A percentile compares a stretch with the other conserved stretches of the same genome.
Evolutionary conservation across 2,113 vertebrate species (phyloP).

Genomic region (Muscicapa adusta): DNA sequence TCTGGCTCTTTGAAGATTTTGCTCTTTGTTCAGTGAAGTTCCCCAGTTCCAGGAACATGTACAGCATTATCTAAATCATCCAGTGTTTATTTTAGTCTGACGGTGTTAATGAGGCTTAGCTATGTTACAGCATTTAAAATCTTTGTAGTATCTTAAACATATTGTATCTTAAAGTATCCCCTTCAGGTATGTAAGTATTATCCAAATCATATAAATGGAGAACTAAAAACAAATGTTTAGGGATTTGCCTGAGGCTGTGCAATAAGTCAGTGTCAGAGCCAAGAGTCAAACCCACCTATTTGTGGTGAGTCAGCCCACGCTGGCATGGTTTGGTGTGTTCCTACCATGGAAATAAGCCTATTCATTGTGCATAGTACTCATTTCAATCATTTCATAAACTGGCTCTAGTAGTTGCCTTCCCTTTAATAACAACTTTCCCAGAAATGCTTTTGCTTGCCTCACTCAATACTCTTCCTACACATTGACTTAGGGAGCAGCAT

Average conservation of each 20-base stretch:
- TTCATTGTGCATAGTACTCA: not conserved
- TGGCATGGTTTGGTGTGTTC: slow-evolving; percentile 8
- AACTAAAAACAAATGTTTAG: slow-evolving; percentile 25
- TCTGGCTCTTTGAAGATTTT: slow-evolving; percentile 18
- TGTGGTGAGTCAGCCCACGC: slow-evolving; percentile 49
- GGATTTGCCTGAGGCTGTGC: not conserved
- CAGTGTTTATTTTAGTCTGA: not conserved
- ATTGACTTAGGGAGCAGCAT: not conserved
- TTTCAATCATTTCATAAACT: slow-evolving; percentile 16
- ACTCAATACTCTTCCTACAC: not conserved
- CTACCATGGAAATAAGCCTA: slow-evolving; percentile 27
- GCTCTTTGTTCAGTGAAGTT: not conserved
- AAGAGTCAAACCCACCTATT: slow-evolving; percentile 22
- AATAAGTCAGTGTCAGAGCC: not conserved
- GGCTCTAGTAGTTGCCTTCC: not conserved
- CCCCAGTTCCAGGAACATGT: not conserved
- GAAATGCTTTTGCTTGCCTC: slow-evolving; percentile 7
- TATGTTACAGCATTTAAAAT: slow-evolving; percentile 21
- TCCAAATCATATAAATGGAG: not conserved
- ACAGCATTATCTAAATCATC: slow-evolving; percentile 16
- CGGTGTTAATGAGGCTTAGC: not conserved
- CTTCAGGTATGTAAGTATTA: slow-evolving; percentile 4
- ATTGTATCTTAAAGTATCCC: slow-evolving; percentile 37
- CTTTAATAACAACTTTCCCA: slow-evolving; percentile 30
- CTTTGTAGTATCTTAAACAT: slow-evolving; percentile 27